Evolutionary conservation across 2,113 vertebrate species (phyloP).

Genomic region (Chroicocephalus ridibundus): DNA sequence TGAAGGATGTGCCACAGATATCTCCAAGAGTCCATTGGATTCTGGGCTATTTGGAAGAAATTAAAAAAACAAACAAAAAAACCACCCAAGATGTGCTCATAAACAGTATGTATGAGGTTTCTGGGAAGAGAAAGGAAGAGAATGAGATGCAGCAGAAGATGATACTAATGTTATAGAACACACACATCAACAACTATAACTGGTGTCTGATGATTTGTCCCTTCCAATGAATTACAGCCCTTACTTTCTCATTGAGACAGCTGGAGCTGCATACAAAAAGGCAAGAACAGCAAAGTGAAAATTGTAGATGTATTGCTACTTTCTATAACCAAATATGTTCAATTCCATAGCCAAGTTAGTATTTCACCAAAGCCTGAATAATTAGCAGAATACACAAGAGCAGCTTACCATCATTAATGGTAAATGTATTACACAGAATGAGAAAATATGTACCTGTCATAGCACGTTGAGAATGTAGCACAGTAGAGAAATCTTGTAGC

Average conservation of each 20-base stretch:
- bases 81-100: fast-evolving
- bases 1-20: background rate
- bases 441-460: background rate
- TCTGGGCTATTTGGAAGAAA: background rate
- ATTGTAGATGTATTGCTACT: background rate
- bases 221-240: background rate
- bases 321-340: background rate
- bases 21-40: background rate
- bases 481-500: background rate
- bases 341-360: background rate
- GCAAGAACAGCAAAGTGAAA: background rate
- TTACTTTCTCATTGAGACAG: background rate
- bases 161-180: background rate
- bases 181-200: background rate
- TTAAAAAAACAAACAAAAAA: background rate
- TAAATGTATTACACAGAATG: background rate
- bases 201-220: background rate
- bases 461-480: background rate
- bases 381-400: background rate
- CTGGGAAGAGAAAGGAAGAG: background rate
- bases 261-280: background rate
- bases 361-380: background rate
- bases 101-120: background rate
- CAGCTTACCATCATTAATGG: background rate
- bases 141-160: background rate